A percentile compares a stretch with the other conserved stretches of the same genome.
Conservation (phyloP, 1,140 invertebrate species). For the Drosophila serrata region DNA sequence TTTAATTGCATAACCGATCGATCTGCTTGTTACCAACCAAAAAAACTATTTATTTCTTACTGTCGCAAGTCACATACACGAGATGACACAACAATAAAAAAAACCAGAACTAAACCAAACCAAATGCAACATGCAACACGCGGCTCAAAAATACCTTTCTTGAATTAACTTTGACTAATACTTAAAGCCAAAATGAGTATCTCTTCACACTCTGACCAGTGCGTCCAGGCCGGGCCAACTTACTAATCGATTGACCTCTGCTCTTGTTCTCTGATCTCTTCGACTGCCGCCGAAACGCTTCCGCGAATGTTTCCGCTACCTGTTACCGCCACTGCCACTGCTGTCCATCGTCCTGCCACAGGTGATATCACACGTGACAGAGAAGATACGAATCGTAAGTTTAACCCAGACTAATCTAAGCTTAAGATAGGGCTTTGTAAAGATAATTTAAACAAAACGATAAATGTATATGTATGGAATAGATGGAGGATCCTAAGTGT, state of each 20-base stretch:
- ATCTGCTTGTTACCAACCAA: conserved; percentile 74
- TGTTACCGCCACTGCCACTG: conserved; percentile 9
- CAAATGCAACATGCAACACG: conserved; percentile 47
- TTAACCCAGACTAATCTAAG: conserved; percentile 4
- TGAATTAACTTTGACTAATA: conserved; percentile 73
- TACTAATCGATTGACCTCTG: conserved; percentile 66
- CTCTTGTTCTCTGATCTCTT: conserved; percentile 46
- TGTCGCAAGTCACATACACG: conserved; percentile 59
- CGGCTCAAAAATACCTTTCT: conserved; percentile 78
- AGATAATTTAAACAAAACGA: background rate
- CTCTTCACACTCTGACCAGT: conserved; percentile 54
- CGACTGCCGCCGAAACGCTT: conserved; percentile 23
- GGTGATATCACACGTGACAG: conserved; percentile 88
- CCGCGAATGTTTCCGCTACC: conserved; percentile 29
- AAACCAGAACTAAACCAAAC: conserved; percentile 36
- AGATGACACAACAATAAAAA: conserved; percentile 43
- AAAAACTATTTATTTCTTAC: conserved; percentile 58
- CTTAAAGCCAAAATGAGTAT: conserved; percentile 42
- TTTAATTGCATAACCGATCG: conserved; percentile 67
- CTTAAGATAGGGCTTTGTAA: background rate
- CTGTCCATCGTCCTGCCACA: conserved; percentile 71
- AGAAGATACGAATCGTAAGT: conserved; percentile 88
- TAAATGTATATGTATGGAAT: too few relatives aligned
- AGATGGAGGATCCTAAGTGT: too few relatives aligned
- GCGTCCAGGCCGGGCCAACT: conserved; percentile 16